Conservation (phyloP, 2,888 invertebrate genomes). For the Cristatella mucedo region DNA sequence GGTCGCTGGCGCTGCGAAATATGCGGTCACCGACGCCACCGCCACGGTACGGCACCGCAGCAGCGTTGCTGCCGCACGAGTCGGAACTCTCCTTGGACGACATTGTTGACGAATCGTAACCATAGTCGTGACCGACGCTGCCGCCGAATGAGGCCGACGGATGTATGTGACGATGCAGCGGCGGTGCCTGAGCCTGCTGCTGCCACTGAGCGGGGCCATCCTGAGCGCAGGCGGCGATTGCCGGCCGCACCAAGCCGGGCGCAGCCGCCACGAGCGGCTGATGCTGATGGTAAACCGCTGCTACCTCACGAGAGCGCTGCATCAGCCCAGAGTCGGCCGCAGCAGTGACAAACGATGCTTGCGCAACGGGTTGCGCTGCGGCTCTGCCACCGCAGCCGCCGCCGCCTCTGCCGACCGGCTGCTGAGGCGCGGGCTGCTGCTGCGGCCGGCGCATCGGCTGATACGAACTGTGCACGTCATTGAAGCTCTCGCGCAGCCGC, state of each 20-base stretch:
- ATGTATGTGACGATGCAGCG: slow-evolving; percentile 1
- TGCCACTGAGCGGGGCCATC: not conserved
- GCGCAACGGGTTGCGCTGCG: no score
- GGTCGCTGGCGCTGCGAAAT: slow-evolving; percentile 72
- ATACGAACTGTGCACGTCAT: slow-evolving; percentile 15
- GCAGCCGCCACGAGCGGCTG: slow-evolving; percentile 1
- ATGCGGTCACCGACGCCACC: no score
- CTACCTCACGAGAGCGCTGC: not conserved
- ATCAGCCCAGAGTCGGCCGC: not conserved
- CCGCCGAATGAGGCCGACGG: slow-evolving; percentile 2
- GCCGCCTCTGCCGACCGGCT: no score
- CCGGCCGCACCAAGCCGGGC: no score
- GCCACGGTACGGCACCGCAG: no score
- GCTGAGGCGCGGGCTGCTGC: no score
- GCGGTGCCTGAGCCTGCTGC: not conserved
- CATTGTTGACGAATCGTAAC: not conserved
- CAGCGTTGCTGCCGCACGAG: slow-evolving; percentile 5
- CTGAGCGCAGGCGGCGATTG: no score
- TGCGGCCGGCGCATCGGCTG: no score
- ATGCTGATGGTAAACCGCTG: no score
- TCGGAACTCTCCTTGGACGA: not conserved
- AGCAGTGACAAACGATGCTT: not conserved
- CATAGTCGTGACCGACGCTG: not conserved
- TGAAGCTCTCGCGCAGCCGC: slow-evolving; percentile 15
- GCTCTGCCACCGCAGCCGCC: no score